Percentiles rank a stretch among this genome's conserved stretches.
Evolutionary conservation across 1,140 invertebrate species (phyloP).

Genomic region (Gonioctena quinquepunctata): DNA sequence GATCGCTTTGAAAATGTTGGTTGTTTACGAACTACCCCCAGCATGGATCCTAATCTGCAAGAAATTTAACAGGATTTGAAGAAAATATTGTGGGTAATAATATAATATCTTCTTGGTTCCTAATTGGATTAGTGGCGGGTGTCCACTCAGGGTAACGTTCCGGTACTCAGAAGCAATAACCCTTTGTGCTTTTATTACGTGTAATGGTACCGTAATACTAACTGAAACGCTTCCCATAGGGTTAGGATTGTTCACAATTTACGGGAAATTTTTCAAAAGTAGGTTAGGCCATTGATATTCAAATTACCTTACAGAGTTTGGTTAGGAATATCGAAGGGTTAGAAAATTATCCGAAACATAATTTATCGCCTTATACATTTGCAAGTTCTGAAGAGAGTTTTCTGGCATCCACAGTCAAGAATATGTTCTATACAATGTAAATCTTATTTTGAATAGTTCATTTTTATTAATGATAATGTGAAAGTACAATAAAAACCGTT

Average conservation of each 20-base stretch:
- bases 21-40: too few relatives aligned
- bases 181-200: neutral
- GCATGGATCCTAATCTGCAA: neutral
- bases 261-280: neutral
- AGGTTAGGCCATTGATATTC: neutral
- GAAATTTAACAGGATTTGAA: neutral
- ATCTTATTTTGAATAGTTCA: too few relatives aligned
- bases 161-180: neutral
- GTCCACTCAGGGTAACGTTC: neutral
- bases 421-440: too few relatives aligned
- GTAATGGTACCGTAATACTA: neutral
- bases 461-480: too few relatives aligned
- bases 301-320: neutral
- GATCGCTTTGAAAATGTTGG: too few relatives aligned
- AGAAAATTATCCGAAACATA: neutral
- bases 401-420: too few relatives aligned
- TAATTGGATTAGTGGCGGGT: neutral
- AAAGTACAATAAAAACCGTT: too few relatives aligned
- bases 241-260: neutral
- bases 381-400: too few relatives aligned
- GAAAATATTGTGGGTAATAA: neutral
- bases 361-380: too few relatives aligned
- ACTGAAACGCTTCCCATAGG: neutral
- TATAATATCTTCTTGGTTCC: neutral
- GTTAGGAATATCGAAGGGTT: neutral